Conservation (phyloP, 2,888 invertebrate species). For the Torymus auratus region DNA sequence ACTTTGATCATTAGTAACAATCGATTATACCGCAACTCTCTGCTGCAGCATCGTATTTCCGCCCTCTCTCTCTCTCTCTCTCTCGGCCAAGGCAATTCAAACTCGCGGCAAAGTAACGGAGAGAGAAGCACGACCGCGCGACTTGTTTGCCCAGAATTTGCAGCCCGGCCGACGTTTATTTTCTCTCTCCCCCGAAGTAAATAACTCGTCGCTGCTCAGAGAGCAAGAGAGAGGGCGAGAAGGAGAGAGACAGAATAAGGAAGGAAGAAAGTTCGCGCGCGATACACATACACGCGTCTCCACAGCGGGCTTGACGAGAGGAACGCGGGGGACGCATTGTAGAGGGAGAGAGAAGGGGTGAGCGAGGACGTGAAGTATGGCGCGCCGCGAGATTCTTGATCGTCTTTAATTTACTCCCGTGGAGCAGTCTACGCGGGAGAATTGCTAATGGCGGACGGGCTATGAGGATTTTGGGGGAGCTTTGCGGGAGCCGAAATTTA, state of each 20-base stretch:
- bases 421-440: background rate
- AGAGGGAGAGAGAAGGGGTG: background rate
- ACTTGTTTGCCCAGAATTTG: constrained; percentile 31
- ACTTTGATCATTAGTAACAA: constrained; percentile 51
- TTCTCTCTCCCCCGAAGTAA: constrained; percentile 2
- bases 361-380: background rate
- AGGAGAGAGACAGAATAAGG: too few relatives aligned
- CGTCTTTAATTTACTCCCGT: constrained; percentile 26
- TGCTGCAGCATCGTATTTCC: background rate
- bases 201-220: background rate
- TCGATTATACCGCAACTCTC: constrained; percentile 24
- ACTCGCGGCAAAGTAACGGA: background rate
- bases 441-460: background rate
- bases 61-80: too few relatives aligned
- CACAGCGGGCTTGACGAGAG: too few relatives aligned
- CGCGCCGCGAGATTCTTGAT: constrained; percentile 13
- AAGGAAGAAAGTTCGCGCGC: too few relatives aligned
- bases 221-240: background rate
- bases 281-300: too few relatives aligned
- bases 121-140: background rate
- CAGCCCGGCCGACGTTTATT: constrained; percentile 13
- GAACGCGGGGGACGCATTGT: too few relatives aligned
- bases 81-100: constrained; percentile 18
- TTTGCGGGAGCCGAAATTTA: background rate
- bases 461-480: background rate